Evolutionary conservation across 2,797 vertebrate species (phyloP), one percentile per base, ranked within the genome.

Genomic region (Microchirus variegatus): DNA sequence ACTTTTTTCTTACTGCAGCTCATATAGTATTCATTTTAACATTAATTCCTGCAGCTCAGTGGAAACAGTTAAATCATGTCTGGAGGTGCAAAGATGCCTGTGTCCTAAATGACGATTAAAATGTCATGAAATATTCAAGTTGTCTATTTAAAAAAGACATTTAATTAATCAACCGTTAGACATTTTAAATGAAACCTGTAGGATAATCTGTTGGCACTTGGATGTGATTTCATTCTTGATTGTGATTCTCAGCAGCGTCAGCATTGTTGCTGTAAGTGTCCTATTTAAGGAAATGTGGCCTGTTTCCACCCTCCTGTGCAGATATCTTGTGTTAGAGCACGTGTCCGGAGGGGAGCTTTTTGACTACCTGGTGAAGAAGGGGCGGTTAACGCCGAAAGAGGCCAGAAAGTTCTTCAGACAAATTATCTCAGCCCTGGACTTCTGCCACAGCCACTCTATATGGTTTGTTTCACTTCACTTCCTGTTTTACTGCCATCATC

Each of bases 351-450:
- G 97, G 1, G 97, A 99, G 79, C 95, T 99, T 26, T 99, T 99
- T 0, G 97, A 99, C 92, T 99, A 99, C 90, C 93, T 99, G 37
- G 97, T 99, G 91, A 99, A 98, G 84, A 99, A 99, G 75, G 97
- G 97, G 72, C 91, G 97, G 64, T 83, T 99, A 84, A 99, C 97
- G 44, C 97, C 97, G 55, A 99, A 99, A 90, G 97, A 99, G 88
- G 97, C 97, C 78, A 89, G 97, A n/a, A 99, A 98, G 90, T 99
- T 99, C 93, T 99, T 99, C 93, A 94, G 97, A 90, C 97, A 99
- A 92, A 99, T 99, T 92, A 99, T 99, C 91, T 99, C 97, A 0
- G 97, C 97, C 3, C 93, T 99, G 90, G 97, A 99, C 89, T 99
- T 99, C 92, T 99, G 97, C 88, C 97, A 99, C 92, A 99, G 97